These are phyloP conservation scores for Raja brachyura DNA, from an alignment of 2,113 vertebrate species.

Conservation along the genomic window DNA sequence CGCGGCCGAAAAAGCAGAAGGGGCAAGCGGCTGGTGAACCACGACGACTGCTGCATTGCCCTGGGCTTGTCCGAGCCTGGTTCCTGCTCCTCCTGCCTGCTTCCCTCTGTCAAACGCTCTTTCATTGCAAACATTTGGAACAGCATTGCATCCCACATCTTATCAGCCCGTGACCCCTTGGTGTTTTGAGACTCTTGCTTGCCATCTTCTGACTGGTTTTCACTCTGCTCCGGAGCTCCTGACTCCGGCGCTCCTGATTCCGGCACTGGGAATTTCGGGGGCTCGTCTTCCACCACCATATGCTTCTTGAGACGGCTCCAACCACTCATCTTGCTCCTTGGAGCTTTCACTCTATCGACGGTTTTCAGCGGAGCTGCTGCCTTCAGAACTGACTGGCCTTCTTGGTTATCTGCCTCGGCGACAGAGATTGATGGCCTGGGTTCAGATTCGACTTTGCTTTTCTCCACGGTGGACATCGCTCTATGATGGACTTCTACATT, in stretches of 20 bases:
- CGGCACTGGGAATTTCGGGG: slow-evolving; percentile 48
- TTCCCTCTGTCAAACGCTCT: slow-evolving; percentile 55
- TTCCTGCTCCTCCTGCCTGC: slow-evolving; percentile 48
- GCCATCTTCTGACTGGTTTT: background rate
- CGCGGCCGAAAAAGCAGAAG: slow-evolving; percentile 77
- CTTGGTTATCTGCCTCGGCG: slow-evolving; percentile 40
- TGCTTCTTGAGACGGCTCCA: slow-evolving; percentile 82
- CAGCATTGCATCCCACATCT: slow-evolving; percentile 88
- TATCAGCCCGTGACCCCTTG: slow-evolving; percentile 59
- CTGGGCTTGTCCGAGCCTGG: slow-evolving; percentile 43
- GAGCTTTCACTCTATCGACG: slow-evolving; percentile 51
- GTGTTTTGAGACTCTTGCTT: slow-evolving; percentile 46
- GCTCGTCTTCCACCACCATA: slow-evolving; percentile 68
- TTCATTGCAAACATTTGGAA: slow-evolving; percentile 73
- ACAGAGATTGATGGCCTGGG: slow-evolving; percentile 43
- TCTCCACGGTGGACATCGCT: slow-evolving; percentile 47
- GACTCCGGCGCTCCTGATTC: slow-evolving; percentile 40
- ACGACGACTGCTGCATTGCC: background rate
- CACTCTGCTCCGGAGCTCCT: slow-evolving; percentile 36
- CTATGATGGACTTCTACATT: slow-evolving; percentile 39
- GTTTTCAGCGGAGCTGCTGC: slow-evolving; percentile 46
- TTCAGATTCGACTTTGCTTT: slow-evolving; percentile 47
- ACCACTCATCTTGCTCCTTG: slow-evolving; percentile 58
- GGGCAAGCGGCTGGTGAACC: slow-evolving; percentile 59
- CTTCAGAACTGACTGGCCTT: slow-evolving; percentile 15